Evolutionary conservation across 92 coral and sea anemone genomes (phyloP).

Genomic region (Paramuricea clavata): DNA sequence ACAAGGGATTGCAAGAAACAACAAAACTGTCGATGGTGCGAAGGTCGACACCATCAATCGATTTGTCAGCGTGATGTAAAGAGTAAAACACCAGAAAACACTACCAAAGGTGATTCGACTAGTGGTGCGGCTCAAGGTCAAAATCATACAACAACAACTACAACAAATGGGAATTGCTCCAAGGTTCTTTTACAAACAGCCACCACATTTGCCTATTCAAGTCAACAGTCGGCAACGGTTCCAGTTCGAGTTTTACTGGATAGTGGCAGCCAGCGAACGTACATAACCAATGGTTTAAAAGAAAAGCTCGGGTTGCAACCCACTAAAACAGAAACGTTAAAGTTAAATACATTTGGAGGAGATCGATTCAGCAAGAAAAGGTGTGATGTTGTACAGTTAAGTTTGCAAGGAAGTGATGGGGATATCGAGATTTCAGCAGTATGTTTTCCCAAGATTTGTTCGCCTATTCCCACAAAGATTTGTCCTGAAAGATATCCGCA

Average conservation of each 20-base stretch:
- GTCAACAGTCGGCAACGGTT: background rate
- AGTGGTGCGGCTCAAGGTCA: background rate
- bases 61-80: background rate
- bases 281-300: background rate
- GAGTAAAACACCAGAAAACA: background rate
- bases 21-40: background rate
- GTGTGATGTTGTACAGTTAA: constrained; percentile 1
- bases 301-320: background rate
- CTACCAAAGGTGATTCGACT: background rate
- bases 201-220: background rate
- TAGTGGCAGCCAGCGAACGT: background rate
- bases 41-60: constrained; percentile 16
- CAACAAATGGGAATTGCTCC: background rate
- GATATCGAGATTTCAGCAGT: constrained; percentile 30
- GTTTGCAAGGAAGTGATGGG: background rate
- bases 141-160: background rate
- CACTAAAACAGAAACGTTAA: background rate
- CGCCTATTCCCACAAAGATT: constrained; percentile 55
- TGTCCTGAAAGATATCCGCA: constrained; percentile 52
- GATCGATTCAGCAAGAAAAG: background rate
- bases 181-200: constrained; percentile 21
- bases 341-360: background rate
- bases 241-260: background rate
- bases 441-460: constrained; percentile 54
- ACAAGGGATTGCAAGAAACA: background rate